phyloP scores from a whole-genome alignment of 53 echinoderm and acorn worm genomes.

The Pentamera pediparva region DNA sequence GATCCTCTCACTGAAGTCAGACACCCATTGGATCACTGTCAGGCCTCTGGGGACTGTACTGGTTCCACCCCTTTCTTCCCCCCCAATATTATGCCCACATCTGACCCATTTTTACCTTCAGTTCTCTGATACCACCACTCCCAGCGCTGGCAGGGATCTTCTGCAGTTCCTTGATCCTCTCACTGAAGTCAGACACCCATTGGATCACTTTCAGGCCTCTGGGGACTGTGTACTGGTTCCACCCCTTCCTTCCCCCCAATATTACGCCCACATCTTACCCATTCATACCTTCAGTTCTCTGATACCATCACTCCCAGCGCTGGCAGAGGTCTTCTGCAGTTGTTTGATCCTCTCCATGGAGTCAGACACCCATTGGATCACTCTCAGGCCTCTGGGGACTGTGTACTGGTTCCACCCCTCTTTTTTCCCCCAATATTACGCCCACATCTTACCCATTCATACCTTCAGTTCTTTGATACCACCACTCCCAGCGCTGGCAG shows the following conservation, averaged over 20 bases:
- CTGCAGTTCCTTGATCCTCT: constrained; percentile 91
- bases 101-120: constrained; percentile 81
- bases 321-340: constrained; percentile 78
- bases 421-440: background rate
- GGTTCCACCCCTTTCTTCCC: too few relatives aligned
- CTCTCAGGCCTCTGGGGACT: constrained; percentile 82
- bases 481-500: constrained; percentile 59
- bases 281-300: constrained; percentile 91
- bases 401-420: constrained; percentile 83
- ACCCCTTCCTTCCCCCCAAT: too few relatives aligned
- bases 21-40: constrained; percentile 98
- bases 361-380: constrained; percentile 98
- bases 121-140: constrained; percentile 76
- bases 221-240: constrained; percentile 96
- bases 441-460: too few relatives aligned
- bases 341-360: constrained; percentile 96
- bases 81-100: too few relatives aligned
- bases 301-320: constrained; percentile 65
- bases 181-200: constrained; percentile 98
- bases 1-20: constrained; percentile 94
- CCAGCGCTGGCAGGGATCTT: constrained; percentile 67
- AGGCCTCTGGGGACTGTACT: constrained; percentile 90
- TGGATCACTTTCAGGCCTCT: constrained; percentile 90
- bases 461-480: constrained; percentile 96
- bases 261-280: too few relatives aligned